Evolutionary conservation across 2,797 vertebrate species (phyloP).

Genomic region (Emydoidea blandingii): DNA sequence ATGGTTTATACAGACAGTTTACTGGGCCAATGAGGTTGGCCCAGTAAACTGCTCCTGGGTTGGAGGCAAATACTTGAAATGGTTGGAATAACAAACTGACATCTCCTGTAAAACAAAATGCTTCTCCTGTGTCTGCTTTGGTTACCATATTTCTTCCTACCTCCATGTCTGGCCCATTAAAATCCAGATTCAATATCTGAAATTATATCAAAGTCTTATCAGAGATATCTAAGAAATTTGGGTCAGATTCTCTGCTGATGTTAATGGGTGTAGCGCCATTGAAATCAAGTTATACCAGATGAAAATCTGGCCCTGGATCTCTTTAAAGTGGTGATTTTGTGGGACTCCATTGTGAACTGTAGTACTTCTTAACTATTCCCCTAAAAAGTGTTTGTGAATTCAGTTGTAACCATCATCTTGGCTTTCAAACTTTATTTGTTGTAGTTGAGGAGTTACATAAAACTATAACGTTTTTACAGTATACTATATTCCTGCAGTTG

Average conservation of each 20-base stretch:
- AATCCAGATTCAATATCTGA: background rate
- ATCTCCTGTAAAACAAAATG: background rate
- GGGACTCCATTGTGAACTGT: background rate
- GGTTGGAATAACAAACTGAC: background rate
- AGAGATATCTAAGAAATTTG: background rate
- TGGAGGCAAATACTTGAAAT: background rate
- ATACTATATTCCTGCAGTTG: background rate
- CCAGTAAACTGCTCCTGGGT: background rate
- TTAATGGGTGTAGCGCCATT: background rate
- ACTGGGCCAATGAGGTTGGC: background rate
- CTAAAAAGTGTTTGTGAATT: background rate
- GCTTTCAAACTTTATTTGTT: conserved; percentile 22
- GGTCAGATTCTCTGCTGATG: background rate
- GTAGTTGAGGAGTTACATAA: background rate
- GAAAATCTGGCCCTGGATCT: background rate
- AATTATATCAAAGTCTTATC: background rate
- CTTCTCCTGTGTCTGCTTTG: background rate
- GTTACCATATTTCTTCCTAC: background rate
- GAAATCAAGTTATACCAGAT: rapidly evolving
- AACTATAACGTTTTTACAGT: background rate
- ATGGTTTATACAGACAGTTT: background rate
- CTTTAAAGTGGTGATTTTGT: background rate
- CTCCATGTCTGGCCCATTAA: background rate
- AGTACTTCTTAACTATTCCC: background rate
- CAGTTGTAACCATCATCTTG: background rate